phyloP scores from a whole-genome alignment of 2,113 vertebrate species.

The Centropus bengalensis region DNA sequence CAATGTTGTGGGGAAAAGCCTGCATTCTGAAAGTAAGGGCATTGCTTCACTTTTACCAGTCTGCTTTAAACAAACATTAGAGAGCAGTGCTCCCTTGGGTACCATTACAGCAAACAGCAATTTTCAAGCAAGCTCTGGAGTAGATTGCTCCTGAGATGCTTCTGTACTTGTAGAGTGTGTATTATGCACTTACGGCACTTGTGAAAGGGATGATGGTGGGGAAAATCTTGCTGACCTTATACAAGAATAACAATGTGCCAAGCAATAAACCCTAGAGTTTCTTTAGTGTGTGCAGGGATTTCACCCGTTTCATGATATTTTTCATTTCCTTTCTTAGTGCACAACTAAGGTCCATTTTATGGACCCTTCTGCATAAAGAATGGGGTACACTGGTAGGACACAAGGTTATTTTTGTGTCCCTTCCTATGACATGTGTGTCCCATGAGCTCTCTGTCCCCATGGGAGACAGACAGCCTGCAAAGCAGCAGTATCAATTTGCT shows the following conservation, averaged over 20 bases:
- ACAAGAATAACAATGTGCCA: neutral
- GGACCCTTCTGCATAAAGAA: neutral
- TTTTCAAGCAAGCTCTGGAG: conserved; percentile 41
- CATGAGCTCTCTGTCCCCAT: neutral
- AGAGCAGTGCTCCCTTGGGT: conserved; percentile 50
- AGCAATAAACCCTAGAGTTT: neutral
- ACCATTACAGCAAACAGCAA: conserved; percentile 59
- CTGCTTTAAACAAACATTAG: conserved; percentile 72
- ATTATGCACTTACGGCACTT: conserved; percentile 13
- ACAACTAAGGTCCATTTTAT: fast-evolving
- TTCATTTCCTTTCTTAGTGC: neutral
- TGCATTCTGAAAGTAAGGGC: conserved; percentile 9
- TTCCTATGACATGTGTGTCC: neutral
- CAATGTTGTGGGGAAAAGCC: neutral
- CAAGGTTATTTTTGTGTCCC: neutral
- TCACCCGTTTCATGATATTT: neutral
- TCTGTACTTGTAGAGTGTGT: conserved; percentile 22
- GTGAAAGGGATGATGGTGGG: neutral
- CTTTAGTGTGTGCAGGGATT: neutral
- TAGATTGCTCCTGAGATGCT: conserved; percentile 37
- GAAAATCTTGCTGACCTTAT: neutral
- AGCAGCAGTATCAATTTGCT: neutral
- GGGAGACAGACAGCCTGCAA: neutral
- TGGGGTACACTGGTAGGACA: no score
- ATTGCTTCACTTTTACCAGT: conserved; percentile 51